Conservation (phyloP, 2,888 invertebrate species). For the Odontomyia ornata region DNA sequence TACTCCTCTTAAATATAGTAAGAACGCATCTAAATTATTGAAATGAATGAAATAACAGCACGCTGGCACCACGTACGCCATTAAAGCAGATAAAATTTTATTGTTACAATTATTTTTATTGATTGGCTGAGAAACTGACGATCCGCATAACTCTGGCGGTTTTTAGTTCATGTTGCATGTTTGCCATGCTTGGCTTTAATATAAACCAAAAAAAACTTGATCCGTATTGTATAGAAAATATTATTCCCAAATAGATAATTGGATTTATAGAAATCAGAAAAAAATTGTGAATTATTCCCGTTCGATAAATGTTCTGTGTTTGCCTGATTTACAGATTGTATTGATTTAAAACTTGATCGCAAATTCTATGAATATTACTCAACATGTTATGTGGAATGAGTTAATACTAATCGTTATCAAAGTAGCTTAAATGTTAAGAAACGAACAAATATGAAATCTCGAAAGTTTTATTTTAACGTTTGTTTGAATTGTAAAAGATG, state of each 20-base stretch:
- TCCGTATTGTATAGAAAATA: slow-evolving; percentile 12
- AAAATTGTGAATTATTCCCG: background rate
- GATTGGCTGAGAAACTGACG: background rate
- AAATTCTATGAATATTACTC: too few species aligned
- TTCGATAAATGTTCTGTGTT: background rate
- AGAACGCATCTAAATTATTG: background rate
- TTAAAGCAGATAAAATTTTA: background rate
- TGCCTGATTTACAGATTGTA: background rate
- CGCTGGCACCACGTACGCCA: background rate
- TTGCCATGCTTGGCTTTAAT: slow-evolving; percentile 3
- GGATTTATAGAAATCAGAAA: background rate
- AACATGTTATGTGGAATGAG: too few species aligned
- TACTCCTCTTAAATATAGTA: background rate
- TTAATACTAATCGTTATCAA: too few species aligned
- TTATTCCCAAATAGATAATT: background rate
- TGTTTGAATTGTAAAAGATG: background rate
- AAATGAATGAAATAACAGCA: background rate
- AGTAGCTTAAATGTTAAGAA: background rate
- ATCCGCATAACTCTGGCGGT: too few species aligned
- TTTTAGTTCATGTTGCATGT: background rate
- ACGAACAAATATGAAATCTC: background rate
- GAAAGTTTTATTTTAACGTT: background rate
- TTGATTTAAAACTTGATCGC: background rate
- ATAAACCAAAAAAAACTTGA: slow-evolving; percentile 22
- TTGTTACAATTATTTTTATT: background rate